Percentiles rank a stretch among this genome's conserved stretches.
Evolutionary conservation across 2,113 vertebrate species (phyloP).

Genomic region (Hydropotes inermis): DNA sequence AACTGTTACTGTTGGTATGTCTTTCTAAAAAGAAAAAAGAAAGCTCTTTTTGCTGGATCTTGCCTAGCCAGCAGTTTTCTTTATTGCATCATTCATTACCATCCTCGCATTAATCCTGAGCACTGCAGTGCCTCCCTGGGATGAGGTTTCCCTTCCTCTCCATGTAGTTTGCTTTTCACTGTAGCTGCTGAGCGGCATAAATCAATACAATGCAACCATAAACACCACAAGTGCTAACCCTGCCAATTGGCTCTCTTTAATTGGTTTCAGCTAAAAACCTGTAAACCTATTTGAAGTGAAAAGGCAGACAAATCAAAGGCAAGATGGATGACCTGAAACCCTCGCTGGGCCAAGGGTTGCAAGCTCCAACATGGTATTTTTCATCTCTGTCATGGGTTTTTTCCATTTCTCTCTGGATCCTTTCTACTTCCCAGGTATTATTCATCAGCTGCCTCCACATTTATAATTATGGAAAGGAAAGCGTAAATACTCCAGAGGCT

Average conservation of each 20-base stretch:
- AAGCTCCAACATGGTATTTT: constrained; percentile 25
- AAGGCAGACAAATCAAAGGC: constrained; percentile 63
- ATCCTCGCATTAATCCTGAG: neutral
- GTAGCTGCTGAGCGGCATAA: constrained; percentile 39
- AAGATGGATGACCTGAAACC: neutral
- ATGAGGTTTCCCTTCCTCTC: constrained; percentile 17
- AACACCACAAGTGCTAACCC: constrained; percentile 71
- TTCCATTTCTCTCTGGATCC: constrained; percentile 62
- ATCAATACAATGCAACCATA: constrained; percentile 66
- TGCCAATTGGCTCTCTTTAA: constrained; percentile 74
- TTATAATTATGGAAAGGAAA: constrained; percentile 78
- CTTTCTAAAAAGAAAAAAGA: neutral
- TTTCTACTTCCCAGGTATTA: constrained; percentile 49
- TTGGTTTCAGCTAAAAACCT: constrained; percentile 76
- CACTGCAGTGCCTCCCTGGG: neutral
- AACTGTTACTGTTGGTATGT: neutral
- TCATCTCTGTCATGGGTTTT: constrained; percentile 1
- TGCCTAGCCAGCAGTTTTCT: constrained; percentile 32
- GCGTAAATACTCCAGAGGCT: constrained; percentile 74
- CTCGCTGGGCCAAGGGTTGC: constrained; percentile 38
- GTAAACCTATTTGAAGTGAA: constrained; percentile 72
- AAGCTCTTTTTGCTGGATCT: neutral
- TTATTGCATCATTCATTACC: neutral
- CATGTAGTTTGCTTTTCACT: constrained; percentile 46
- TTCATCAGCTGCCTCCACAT: constrained; percentile 58